Conservation (phyloP, 2,113 vertebrate genomes). For the Cebidichthys violaceus region DNA sequence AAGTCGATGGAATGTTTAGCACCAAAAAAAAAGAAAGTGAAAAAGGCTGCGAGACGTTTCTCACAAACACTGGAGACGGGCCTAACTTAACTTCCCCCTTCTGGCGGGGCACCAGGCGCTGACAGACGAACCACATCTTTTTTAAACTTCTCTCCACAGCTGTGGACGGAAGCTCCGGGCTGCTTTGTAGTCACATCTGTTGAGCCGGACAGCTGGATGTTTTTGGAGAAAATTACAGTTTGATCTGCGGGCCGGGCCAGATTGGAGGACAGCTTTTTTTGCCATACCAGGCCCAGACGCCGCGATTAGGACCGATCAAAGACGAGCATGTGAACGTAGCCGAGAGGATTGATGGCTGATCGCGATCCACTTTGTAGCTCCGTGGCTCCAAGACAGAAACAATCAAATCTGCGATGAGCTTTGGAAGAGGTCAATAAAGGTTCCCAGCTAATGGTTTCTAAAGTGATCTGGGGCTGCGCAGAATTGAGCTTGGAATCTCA, state of each 20-base stretch:
- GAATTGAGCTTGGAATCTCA: slow-evolving; percentile 27
- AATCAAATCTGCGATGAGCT: slow-evolving; percentile 24
- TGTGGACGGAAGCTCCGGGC: slow-evolving; percentile 72
- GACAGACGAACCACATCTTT: slow-evolving; percentile 76
- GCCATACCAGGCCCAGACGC: slow-evolving; percentile 53
- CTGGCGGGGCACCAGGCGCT: slow-evolving; percentile 63
- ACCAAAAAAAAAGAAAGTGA: slow-evolving; percentile 6
- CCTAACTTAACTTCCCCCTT: slow-evolving; percentile 39
- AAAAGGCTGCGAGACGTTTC: slow-evolving; percentile 35
- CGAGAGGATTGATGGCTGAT: slow-evolving; percentile 47
- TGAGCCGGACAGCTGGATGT: slow-evolving; percentile 75
- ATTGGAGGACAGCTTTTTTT: slow-evolving; percentile 69
- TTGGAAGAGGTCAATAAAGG: slow-evolving; percentile 38
- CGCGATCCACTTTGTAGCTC: slow-evolving; percentile 25
- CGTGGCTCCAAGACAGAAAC: slow-evolving; percentile 28
- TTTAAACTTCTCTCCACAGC: slow-evolving; percentile 76
- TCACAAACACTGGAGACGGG: slow-evolving; percentile 41
- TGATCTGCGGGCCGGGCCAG: slow-evolving; percentile 64
- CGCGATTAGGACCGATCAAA: slow-evolving; percentile 71
- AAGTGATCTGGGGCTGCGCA: slow-evolving; percentile 36
- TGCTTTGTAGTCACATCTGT: slow-evolving; percentile 83
- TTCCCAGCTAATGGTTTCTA: slow-evolving; percentile 50
- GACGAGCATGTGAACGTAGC: slow-evolving; percentile 40
- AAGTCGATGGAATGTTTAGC: slow-evolving; percentile 13
- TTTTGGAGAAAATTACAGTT: slow-evolving; percentile 77